Evolutionary conservation across 1,140 invertebrate genomes (phyloP), one percentile per base, ranked within the genome.

Genomic region (Saxidomus purpurata): DNA sequence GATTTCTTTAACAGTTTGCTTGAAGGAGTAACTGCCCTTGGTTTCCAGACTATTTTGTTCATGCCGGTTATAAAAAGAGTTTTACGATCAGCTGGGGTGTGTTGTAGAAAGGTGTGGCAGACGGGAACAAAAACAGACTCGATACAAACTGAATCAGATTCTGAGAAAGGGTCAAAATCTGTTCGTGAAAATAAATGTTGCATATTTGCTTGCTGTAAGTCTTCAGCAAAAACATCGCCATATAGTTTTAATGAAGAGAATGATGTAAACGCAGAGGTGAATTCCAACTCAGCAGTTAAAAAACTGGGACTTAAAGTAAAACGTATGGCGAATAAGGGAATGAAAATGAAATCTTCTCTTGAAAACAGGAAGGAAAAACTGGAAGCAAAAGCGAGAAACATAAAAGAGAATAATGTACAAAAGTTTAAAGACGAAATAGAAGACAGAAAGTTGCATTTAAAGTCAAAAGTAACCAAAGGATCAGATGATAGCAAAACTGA

Each of bases 1-100:
- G 80, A 63, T 34, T 63, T 67, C 38, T 47, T 67, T 38, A 59
- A 82, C 38, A 63, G 55, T 63, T 63, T 43, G 11, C 43, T 82
- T 0, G 22, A 55, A 25, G 59, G 25, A 28, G 25, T 82, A 15
- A 0, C 38, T 0, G 61, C 52, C 40, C 17, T 63, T 43, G 80
- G 80, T 11, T 82, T 82, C 22, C 80, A 82, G 36, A 63, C 67
- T 11, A 67, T 82, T 28, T 25, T 82, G n/a, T 82, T 63, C 40
- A 82, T 82, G 36, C 55, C 80, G 3, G 52, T 67, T 15, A 63
- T 82, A 40, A 40, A 4, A 3, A 9, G 6, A 1, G 38, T 40
- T 34, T 34, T 31, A 17, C 36, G 49, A 36, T 43, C 31, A 15
- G 80, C 80, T 0, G 80, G 80, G 25, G 34, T 55, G 55, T 82